Percentiles rank a stretch among this genome's conserved stretches.
Conservation (phyloP, 2,888 invertebrate genomes). For the Machimus rusticus region DNA sequence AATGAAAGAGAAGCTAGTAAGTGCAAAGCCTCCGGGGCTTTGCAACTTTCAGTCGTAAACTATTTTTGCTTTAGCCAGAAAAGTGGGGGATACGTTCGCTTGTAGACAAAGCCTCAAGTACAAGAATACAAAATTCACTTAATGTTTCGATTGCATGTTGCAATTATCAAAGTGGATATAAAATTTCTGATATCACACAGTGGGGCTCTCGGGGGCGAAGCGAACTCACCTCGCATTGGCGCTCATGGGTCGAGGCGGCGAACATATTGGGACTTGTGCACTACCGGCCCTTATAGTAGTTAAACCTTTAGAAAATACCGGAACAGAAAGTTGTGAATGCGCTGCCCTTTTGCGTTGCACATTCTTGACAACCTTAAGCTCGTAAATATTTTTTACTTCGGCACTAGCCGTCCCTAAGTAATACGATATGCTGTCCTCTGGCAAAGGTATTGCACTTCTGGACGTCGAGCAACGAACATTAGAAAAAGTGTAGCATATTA, state of each 20-base stretch:
- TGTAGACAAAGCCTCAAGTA: neutral
- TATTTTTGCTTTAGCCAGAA: neutral
- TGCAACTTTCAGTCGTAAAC: conserved; percentile 12
- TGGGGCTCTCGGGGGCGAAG: neutral
- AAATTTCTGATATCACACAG: conserved; percentile 42
- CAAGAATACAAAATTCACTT: conserved; percentile 43
- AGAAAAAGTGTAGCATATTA: neutral
- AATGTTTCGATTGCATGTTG: conserved; percentile 46
- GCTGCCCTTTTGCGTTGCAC: conserved; percentile 42
- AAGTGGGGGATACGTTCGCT: neutral
- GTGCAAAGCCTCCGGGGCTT: conserved; percentile 30
- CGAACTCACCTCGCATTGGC: neutral
- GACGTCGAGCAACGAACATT: neutral
- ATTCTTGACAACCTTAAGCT: conserved; percentile 30
- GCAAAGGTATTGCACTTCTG: neutral
- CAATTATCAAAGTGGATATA: conserved; percentile 46
- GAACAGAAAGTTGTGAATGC: conserved; percentile 26
- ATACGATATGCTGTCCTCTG: neutral
- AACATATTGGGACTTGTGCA: neutral
- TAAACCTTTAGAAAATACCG: conserved; percentile 19
- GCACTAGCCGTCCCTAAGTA: neutral
- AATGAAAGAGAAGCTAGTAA: conserved; percentile 22
- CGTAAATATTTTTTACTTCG: conserved; percentile 24
- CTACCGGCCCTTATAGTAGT: neutral
- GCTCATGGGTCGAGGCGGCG: neutral